Conservation (phyloP, 2,797 vertebrate species). For the Hippoglossus hippoglossus region DNA sequence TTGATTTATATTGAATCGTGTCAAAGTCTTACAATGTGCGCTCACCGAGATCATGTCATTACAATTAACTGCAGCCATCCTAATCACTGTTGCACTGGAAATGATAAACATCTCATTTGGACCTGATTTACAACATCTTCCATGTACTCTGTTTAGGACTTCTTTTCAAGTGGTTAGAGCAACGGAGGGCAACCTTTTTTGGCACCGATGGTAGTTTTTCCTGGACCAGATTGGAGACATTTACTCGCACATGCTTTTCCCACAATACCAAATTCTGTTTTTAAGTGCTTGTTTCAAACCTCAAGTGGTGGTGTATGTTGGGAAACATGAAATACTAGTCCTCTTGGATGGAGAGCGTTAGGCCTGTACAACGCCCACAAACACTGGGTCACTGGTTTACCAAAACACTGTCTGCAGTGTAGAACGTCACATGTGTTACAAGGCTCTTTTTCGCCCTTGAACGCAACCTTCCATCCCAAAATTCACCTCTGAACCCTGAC, state of each 20-base stretch:
- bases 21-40: slow-evolving; percentile 18
- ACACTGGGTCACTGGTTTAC: slow-evolving; percentile 57
- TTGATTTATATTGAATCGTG: slow-evolving; percentile 35
- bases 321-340: slow-evolving; percentile 68
- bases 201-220: slow-evolving; percentile 62
- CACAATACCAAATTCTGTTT: slow-evolving; percentile 71
- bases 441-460: slow-evolving; percentile 20
- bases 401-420: slow-evolving; percentile 52
- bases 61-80: slow-evolving; percentile 16
- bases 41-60: slow-evolving; percentile 10
- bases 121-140: slow-evolving; percentile 52
- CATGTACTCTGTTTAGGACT: slow-evolving; percentile 42
- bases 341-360: slow-evolving; percentile 34
- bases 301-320: slow-evolving; percentile 62
- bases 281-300: slow-evolving; percentile 67
- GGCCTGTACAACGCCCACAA: slow-evolving; percentile 39
- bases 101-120: slow-evolving; percentile 55
- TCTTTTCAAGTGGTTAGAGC: slow-evolving; percentile 65
- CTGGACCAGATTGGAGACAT: slow-evolving; percentile 66
- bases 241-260: slow-evolving; percentile 69
- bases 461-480: slow-evolving; percentile 21
- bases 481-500: slow-evolving; percentile 64
- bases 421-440: slow-evolving; percentile 51
- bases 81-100: slow-evolving; percentile 46
- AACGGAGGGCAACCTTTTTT: slow-evolving; percentile 63